These are phyloP conservation scores for Leptodactylus fallax DNA, from an alignment of 2,797 vertebrate species.

Conservation along the genomic window DNA sequence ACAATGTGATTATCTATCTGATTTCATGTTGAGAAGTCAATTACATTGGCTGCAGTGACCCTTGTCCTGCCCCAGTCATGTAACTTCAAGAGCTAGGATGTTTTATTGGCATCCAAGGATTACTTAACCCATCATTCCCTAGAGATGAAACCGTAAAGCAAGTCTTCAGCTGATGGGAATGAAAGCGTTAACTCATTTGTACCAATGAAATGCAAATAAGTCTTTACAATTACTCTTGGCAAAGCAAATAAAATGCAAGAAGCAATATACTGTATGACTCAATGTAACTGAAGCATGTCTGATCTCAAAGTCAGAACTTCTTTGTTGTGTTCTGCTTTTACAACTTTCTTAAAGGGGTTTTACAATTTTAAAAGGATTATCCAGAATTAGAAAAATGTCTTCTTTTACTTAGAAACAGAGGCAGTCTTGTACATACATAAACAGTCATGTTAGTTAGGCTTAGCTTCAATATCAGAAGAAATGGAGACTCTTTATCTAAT, in stretches of 20 bases:
- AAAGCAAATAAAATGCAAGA: background rate
- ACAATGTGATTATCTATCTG: conserved; percentile 47
- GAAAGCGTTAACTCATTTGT: background rate
- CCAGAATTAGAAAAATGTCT: too few relatives aligned
- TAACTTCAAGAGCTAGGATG: background rate
- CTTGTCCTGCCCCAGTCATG: background rate
- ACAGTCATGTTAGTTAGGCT: too few relatives aligned
- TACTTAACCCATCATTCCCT: conserved; percentile 16
- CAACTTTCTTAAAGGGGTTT: background rate
- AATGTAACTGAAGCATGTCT: background rate
- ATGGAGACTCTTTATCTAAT: too few relatives aligned
- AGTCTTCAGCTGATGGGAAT: background rate
- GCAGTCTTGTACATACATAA: too few relatives aligned
- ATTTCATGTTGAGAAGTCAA: conserved; percentile 42
- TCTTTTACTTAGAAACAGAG: too few relatives aligned
- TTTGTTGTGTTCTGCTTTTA: background rate
- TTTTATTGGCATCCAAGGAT: conserved; percentile 28
- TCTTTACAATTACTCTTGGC: background rate
- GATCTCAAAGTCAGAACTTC: background rate
- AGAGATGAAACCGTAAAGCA: background rate
- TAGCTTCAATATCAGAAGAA: too few relatives aligned
- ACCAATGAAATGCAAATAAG: background rate
- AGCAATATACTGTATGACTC: background rate
- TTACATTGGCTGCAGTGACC: conserved; percentile 38
- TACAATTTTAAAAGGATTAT: background rate